Evolutionary conservation across 1,140 invertebrate species (phyloP).

Genomic region (Psilanteris sp.): DNA sequence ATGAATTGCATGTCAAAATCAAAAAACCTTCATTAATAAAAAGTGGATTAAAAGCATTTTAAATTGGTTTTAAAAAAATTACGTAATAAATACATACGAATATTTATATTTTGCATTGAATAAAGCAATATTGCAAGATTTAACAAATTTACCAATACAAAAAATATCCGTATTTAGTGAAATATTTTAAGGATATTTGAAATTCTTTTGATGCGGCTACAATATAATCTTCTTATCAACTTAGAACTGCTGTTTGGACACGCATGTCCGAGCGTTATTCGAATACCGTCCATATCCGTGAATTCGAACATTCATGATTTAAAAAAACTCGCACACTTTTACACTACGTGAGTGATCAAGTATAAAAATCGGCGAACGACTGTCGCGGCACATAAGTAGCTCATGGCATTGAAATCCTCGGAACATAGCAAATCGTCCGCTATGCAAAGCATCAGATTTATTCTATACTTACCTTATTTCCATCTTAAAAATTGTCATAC

Average conservation of each 20-base stretch:
- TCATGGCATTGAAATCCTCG: slow-evolving; percentile 50
- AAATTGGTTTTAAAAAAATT: too few species aligned
- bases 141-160: too few species aligned
- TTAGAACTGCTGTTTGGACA: slow-evolving; percentile 20
- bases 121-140: too few species aligned
- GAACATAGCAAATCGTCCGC: slow-evolving; percentile 17
- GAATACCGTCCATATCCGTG: not conserved
- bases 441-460: not conserved
- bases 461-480: not conserved
- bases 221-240: slow-evolving; percentile 42
- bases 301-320: not conserved
- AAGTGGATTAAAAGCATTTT: too few species aligned
- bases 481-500: not conserved
- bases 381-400: slow-evolving; percentile 26
- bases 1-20: too few species aligned
- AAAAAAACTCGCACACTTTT: slow-evolving; percentile 15
- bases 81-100: too few species aligned
- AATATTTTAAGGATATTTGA: too few species aligned
- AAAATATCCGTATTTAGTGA: too few species aligned
- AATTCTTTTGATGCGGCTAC: slow-evolving; percentile 15
- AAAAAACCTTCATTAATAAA: too few species aligned
- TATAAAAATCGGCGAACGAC: slow-evolving; percentile 14
- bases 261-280: slow-evolving; percentile 19
- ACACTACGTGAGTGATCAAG: slow-evolving; percentile 16
- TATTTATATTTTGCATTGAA: too few species aligned